These are phyloP conservation scores for Eurosta solidaginis DNA, from an alignment of 1,140 invertebrate species.

Conservation along the genomic window DNA sequence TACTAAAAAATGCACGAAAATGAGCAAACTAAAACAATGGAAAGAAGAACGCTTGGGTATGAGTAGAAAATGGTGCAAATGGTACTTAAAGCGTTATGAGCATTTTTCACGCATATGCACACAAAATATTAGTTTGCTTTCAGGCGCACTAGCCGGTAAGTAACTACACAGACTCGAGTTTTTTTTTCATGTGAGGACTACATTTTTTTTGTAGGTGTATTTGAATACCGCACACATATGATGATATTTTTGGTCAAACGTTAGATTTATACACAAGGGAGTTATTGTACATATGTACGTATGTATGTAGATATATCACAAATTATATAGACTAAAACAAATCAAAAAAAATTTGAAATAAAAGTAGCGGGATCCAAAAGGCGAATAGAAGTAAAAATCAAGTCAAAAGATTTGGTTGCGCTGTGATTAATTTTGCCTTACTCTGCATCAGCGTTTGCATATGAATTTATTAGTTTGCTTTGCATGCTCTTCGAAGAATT, in stretches of 20 bases:
- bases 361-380: neutral
- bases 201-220: too few species aligned
- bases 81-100: neutral
- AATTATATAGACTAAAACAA: neutral
- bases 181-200: neutral
- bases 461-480: conserved; percentile 27
- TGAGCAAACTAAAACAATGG: neutral
- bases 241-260: too few species aligned
- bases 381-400: neutral
- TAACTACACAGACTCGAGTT: neutral
- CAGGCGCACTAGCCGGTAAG: neutral
- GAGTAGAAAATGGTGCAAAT: neutral
- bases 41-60: neutral
- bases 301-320: too few species aligned
- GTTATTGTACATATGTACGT: too few species aligned
- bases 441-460: neutral
- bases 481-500: neutral
- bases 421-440: neutral
- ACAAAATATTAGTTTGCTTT: conserved; percentile 4
- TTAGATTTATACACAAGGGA: too few species aligned
- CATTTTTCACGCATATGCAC: conserved; percentile 13
- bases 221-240: too few species aligned
- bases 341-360: neutral
- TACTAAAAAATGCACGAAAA: neutral
- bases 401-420: neutral